Evolutionary conservation across 2,113 vertebrate species (phyloP), one percentile per base, ranked within the genome.

Genomic region (Mastomys coucha): DNA sequence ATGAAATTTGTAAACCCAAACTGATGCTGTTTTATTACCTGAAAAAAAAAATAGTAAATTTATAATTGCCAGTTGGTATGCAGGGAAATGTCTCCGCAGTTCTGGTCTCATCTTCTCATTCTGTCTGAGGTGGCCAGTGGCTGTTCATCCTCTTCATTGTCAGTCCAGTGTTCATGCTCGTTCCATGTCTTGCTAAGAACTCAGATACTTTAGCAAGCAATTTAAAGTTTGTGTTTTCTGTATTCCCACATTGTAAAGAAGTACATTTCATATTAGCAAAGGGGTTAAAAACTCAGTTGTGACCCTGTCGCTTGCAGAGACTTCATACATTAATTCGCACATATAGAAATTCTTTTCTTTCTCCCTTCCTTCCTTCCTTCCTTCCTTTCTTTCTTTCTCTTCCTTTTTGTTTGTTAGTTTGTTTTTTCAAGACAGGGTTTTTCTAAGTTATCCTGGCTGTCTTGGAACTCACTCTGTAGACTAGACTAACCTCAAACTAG

Each of bases 41-140:
- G 39, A 26, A 82, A 65, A 87, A 65, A 91, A 72, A 69, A 45
- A 73, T 0, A 13, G 49, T 42, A 45, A 69, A 51, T 69, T 42
- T 84, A 24, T 70, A n/a, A 92, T 39, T 26, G n/a, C 81, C 63
- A 53, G 93, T 78, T 53, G 36, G 84, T 73, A 22, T 69, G 60
- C 93, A 82, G 94, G 73, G 94, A 77, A 87, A 36, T 67, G 75
- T 78, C 94, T 95, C 31, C n/a, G 5, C 9, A 13, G 5, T n/a
- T 70, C 51, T 33, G 56, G 60, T 31, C 56, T 86, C 69, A 42
- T 36, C 24, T 84, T 28, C 7, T 14, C 82, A 6, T 33, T 20
- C 22, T 45, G 4, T 28, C 17, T 53, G 75, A 26, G 36, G 73
- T 9, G 60, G 60, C 16, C 51, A 60, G 78, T 36, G 8, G 5